Conservation (phyloP, 2,797 vertebrate genomes). For the Macropodus opercularis region DNA sequence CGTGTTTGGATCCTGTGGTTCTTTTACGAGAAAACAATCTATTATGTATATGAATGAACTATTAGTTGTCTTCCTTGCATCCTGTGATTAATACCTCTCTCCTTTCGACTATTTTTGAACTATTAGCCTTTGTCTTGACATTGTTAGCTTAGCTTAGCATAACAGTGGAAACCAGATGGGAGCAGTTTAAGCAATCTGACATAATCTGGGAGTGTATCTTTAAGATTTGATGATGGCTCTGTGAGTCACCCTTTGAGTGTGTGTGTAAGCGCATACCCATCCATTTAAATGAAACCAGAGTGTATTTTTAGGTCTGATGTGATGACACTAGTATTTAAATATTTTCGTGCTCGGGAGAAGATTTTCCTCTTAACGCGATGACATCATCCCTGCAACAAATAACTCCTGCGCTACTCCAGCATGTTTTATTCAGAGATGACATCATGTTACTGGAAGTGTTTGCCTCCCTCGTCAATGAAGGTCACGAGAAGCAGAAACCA, state of each 20-base stretch:
- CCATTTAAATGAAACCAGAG: conserved; percentile 33
- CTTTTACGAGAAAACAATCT: too few relatives aligned
- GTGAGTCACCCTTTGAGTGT: conserved; percentile 41
- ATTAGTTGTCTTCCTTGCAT: too few relatives aligned
- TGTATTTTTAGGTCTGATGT: conserved; percentile 46
- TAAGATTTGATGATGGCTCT: conserved; percentile 36
- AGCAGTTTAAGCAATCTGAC: conserved; percentile 30
- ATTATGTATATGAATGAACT: too few relatives aligned
- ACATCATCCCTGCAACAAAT: conserved; percentile 63
- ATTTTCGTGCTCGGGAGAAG: conserved; percentile 25
- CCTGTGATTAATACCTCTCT: too few relatives aligned
- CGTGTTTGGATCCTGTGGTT: too few relatives aligned
- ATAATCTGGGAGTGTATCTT: conserved; percentile 22
- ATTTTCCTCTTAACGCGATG: conserved; percentile 58
- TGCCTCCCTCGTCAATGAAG: conserved; percentile 43
- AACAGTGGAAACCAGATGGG: not conserved
- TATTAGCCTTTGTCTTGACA: too few relatives aligned
- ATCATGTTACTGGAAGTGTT: conserved; percentile 70
- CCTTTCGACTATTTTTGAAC: too few relatives aligned
- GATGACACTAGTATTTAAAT: conserved; percentile 45
- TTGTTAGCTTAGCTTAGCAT: not conserved
- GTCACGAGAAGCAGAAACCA: conserved; percentile 48
- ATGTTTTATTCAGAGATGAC: conserved; percentile 78
- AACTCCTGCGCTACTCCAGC: conserved; percentile 38
- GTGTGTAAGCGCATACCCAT: not conserved